Percentiles rank a stretch among this genome's conserved stretches.
These are phyloP conservation scores for Orchesella cincta DNA, from an alignment of 1,140 invertebrate species.

Conservation along the genomic window DNA sequence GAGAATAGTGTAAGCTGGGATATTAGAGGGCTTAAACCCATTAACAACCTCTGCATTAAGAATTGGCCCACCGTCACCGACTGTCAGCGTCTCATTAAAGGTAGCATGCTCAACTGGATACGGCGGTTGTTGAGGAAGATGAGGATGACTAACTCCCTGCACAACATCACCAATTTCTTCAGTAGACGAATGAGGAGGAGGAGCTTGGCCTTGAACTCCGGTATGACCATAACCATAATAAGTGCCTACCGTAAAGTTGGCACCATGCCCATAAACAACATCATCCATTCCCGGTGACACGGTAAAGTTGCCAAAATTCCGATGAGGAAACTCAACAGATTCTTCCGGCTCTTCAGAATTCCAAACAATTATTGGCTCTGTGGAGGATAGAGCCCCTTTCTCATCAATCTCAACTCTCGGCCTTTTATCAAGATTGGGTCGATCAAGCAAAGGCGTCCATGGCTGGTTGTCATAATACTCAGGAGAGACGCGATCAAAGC, in stretches of 20 bases:
- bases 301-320: not conserved
- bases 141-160: not conserved
- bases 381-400: not conserved
- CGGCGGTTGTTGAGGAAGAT: not conserved
- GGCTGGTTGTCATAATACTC: conserved; percentile 49
- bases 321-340: not conserved
- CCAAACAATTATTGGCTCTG: conserved; percentile 35
- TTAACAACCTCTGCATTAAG: not conserved
- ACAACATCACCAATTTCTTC: not conserved
- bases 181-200: not conserved
- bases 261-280: not conserved
- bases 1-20: conserved; percentile 45
- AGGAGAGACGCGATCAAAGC: conserved; percentile 30
- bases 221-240: conserved; percentile 39
- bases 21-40: conserved; percentile 17
- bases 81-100: not conserved
- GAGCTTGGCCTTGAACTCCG: no score
- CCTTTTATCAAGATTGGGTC: conserved; percentile 49
- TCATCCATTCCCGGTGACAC: not conserved
- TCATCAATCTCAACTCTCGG: conserved; percentile 40
- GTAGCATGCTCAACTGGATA: not conserved
- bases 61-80: not conserved
- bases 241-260: conserved; percentile 5
- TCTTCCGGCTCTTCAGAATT: conserved; percentile 30
- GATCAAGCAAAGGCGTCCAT: conserved; percentile 45